phyloP scores from a whole-genome alignment of 2,113 vertebrate genomes.

The Bos javanicus region DNA sequence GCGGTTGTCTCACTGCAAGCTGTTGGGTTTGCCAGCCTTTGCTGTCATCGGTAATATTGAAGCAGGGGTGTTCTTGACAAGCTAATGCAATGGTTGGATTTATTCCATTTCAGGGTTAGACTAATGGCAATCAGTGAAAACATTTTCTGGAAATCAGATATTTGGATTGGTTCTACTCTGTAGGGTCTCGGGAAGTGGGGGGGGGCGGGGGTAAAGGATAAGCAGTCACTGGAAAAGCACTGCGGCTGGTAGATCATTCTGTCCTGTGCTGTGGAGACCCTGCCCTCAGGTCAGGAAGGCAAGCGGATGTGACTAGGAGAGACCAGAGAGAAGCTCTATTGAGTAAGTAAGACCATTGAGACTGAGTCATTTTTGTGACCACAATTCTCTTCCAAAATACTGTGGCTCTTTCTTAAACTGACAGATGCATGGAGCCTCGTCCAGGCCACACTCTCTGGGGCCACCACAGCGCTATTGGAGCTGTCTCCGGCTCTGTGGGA shows the following conservation, averaged over 20 bases:
- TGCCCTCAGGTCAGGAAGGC: not conserved
- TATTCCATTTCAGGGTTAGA: conserved; percentile 34
- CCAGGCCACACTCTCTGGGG: not conserved
- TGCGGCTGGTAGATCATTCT: not conserved
- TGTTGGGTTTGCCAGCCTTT: not conserved
- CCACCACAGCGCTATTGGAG: not conserved
- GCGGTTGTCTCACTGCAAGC: not conserved
- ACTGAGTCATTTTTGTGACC: not conserved
- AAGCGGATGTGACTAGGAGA: not conserved
- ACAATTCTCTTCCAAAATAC: conserved; percentile 15
- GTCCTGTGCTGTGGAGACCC: not conserved
- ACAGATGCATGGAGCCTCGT: not conserved
- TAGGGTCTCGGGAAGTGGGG: not conserved
- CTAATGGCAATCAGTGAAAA: not conserved
- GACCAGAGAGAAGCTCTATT: not conserved
- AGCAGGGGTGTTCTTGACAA: not conserved
- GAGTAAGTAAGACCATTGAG: not conserved
- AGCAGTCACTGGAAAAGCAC: not conserved
- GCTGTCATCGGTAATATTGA: not conserved
- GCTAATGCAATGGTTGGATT: conserved; percentile 38
- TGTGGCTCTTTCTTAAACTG: not conserved
- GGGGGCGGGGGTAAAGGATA: not conserved
- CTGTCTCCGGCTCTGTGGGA: not conserved
- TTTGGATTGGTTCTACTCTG: conserved; percentile 40
- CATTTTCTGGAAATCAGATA: conserved; percentile 46